Evolutionary conservation across 2,113 vertebrate species (phyloP).

Genomic region (Micromys minutus): DNA sequence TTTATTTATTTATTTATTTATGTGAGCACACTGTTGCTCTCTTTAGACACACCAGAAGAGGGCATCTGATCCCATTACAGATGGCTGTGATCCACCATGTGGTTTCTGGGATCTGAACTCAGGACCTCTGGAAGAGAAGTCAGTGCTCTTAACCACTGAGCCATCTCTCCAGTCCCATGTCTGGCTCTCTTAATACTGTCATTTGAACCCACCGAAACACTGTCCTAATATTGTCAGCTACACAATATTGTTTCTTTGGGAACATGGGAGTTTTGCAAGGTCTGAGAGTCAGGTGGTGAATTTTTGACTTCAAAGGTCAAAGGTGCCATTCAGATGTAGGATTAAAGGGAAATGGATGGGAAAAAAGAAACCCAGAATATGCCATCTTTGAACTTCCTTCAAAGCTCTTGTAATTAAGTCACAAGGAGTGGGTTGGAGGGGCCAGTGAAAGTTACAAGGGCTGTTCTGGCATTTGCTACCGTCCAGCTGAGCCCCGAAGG

Average conservation of each 20-base stretch:
- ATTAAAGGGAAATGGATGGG: background rate
- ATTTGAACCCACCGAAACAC: background rate
- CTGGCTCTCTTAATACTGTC: background rate
- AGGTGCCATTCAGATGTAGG: background rate
- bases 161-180: background rate
- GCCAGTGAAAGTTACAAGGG: background rate
- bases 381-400: background rate
- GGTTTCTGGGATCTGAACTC: no score
- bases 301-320: background rate
- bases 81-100: no score
- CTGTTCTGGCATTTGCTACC: background rate
- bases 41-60: no score
- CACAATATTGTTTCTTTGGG: background rate
- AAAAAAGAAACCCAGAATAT: background rate
- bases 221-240: background rate
- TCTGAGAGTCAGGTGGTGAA: background rate
- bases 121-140: no score
- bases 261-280: background rate
- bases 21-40: no score
- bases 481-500: background rate
- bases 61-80: no score
- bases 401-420: background rate
- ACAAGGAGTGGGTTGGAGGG: background rate
- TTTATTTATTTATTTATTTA: no score
- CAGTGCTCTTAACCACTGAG: no score